Evolutionary conservation across 2,113 vertebrate species (phyloP).

Genomic region (Helogale parvula): DNA sequence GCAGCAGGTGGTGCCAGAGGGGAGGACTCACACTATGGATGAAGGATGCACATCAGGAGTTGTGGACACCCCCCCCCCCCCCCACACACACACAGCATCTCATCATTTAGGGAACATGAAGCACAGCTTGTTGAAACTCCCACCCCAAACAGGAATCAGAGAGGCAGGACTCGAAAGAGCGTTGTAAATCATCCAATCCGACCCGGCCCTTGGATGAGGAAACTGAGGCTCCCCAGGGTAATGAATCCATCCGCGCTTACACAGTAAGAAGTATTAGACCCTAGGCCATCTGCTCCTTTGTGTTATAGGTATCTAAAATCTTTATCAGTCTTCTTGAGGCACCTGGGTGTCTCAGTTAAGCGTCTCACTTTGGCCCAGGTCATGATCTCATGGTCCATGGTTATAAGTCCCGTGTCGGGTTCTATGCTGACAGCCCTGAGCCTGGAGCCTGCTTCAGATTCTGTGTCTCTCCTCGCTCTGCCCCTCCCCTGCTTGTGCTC

Average conservation of each 20-base stretch:
- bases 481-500: no score
- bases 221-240: neutral
- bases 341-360: no score
- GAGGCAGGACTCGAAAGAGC: neutral
- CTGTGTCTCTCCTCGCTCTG: no score
- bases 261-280: neutral
- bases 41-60: neutral
- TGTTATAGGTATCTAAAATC: neutral
- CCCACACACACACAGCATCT: no score
- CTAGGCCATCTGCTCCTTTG: no score
- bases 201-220: neutral
- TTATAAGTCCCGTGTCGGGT: no score
- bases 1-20: neutral
- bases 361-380: no score
- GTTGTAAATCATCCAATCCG: neutral
- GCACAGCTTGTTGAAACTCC: neutral
- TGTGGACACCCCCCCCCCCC: neutral
- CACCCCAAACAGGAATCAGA: neutral
- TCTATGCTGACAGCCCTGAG: no score
- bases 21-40: neutral
- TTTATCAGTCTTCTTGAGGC: neutral
- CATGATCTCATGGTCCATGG: no score
- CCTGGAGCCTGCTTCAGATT: no score
- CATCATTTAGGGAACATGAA: neutral
- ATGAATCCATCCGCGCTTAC: neutral